These are phyloP conservation scores for Brachylomia viminalis DNA, from an alignment of 2,888 invertebrate genomes.

Conservation along the genomic window DNA sequence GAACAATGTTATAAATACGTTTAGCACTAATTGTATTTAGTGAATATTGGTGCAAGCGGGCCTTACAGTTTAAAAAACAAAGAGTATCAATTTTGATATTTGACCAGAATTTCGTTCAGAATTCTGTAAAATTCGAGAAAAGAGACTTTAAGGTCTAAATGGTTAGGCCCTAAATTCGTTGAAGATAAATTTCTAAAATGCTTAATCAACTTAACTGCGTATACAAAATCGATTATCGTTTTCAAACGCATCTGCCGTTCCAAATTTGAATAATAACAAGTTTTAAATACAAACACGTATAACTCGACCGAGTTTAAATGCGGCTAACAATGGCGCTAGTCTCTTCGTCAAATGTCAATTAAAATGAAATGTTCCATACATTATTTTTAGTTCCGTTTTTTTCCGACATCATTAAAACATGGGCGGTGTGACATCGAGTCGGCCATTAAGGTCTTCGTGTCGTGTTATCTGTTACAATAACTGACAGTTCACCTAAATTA, in stretches of 20 bases:
- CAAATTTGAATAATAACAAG: constrained; percentile 88
- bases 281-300: constrained; percentile 75
- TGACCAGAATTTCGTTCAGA: not conserved
- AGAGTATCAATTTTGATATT: not conserved
- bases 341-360: constrained; percentile 33
- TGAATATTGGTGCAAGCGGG: too few species aligned
- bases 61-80: too few species aligned
- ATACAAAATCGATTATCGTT: constrained; percentile 71
- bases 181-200: constrained; percentile 34
- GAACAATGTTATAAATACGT: too few species aligned
- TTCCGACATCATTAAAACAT: constrained; percentile 54
- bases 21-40: too few species aligned
- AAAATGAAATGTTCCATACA: constrained; percentile 20
- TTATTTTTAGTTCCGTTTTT: constrained; percentile 56
- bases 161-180: constrained; percentile 13
- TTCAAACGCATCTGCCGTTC: constrained; percentile 86
- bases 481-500: constrained; percentile 84
- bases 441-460: constrained; percentile 75
- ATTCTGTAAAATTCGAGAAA: not conserved
- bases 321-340: constrained; percentile 53
- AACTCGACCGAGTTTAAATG: constrained; percentile 48
- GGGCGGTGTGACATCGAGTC: constrained; percentile 75
- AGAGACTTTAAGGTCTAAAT: not conserved
- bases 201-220: constrained; percentile 59
- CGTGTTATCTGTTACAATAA: constrained; percentile 80